These are phyloP conservation scores for Magallana nippona DNA, from an alignment of 2,888 invertebrate genomes.

Conservation along the genomic window DNA sequence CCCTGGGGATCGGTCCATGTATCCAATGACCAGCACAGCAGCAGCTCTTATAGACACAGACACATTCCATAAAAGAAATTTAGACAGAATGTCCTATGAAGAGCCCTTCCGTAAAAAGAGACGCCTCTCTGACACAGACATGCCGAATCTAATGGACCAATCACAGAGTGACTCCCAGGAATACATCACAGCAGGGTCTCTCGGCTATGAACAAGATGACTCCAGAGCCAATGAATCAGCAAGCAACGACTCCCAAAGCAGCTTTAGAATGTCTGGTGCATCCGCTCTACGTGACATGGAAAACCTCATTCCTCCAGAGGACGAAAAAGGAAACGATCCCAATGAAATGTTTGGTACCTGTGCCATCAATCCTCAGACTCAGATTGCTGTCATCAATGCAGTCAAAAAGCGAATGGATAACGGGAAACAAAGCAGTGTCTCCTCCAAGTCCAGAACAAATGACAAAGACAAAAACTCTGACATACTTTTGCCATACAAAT, in stretches of 20 bases:
- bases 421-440: neutral
- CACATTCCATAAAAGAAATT: constrained; percentile 28
- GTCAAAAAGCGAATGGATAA: constrained; percentile 57
- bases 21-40: constrained; percentile 58
- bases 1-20: constrained; percentile 45
- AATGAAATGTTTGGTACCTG: constrained; percentile 41
- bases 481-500: constrained; percentile 76
- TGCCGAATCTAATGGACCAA: constrained; percentile 42
- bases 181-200: constrained; percentile 47
- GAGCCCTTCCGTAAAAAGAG: constrained; percentile 59
- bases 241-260: constrained; percentile 17
- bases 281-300: constrained; percentile 50
- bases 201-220: constrained; percentile 36
- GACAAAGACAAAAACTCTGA: constrained; percentile 43
- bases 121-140: constrained; percentile 62
- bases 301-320: constrained; percentile 49
- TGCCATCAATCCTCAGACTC: constrained; percentile 52
- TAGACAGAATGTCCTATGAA: constrained; percentile 42
- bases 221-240: constrained; percentile 55
- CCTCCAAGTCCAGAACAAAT: neutral
- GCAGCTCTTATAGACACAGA: constrained; percentile 59
- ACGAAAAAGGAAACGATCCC: constrained; percentile 42
- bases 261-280: constrained; percentile 7
- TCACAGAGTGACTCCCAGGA: constrained; percentile 36
- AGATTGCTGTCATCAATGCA: constrained; percentile 59